phyloP scores from a whole-genome alignment of 1,140 invertebrate genomes.

The Callitettix versicolor region DNA sequence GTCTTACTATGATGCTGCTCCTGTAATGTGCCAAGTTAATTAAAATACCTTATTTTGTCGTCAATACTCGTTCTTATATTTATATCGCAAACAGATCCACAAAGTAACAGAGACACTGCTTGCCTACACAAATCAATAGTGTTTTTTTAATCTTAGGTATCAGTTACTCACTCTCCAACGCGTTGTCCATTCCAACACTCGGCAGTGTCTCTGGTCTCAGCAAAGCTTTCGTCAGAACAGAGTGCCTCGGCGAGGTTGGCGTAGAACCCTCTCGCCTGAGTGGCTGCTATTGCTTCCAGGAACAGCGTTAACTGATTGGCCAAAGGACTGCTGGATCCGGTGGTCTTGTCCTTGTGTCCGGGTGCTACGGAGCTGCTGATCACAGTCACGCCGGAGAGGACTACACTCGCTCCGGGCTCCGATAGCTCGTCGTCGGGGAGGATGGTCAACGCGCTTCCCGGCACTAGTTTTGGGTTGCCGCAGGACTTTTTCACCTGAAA shows the following conservation, averaged over 20 bases:
- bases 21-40: too few species aligned
- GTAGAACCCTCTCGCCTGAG: conserved; percentile 58
- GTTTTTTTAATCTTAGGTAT: too few species aligned
- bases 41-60: too few species aligned
- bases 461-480: conserved; percentile 4
- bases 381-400: conserved; percentile 7
- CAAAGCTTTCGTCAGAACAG: conserved; percentile 49
- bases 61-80: too few species aligned
- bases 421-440: background rate
- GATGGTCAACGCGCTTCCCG: background rate
- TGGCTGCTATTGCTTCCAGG: conserved; percentile 13
- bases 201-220: conserved; percentile 41
- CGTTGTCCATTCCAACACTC: conserved; percentile 66
- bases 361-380: background rate
- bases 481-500: conserved; percentile 12
- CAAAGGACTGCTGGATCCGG: background rate
- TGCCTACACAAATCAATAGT: too few species aligned
- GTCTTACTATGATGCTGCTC: too few species aligned
- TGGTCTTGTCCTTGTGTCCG: background rate
- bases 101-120: too few species aligned
- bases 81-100: too few species aligned
- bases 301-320: conserved; percentile 8
- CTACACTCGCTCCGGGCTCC: conserved; percentile 6
- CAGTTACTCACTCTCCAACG: conserved; percentile 68
- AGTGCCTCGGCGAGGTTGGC: conserved; percentile 53